Conservation (phyloP, 1,140 invertebrate genomes). For the Nasonia giraulti region DNA sequence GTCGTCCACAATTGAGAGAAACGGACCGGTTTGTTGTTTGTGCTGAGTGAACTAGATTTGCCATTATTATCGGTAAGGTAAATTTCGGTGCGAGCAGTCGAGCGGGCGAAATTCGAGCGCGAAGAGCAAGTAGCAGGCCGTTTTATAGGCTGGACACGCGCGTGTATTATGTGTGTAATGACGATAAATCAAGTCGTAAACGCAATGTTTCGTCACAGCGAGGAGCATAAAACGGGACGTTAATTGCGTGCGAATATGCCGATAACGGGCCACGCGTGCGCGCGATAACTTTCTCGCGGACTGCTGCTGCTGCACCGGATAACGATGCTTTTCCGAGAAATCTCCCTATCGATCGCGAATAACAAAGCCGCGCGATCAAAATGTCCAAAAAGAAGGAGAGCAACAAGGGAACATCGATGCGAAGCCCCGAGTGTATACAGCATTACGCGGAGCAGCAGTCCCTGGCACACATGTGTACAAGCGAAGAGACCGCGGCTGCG, state of each 20-base stretch:
- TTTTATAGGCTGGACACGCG: conserved; percentile 56
- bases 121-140: conserved; percentile 46
- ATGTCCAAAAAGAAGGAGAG: neutral
- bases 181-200: conserved; percentile 61
- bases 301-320: too few species aligned
- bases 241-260: conserved; percentile 65
- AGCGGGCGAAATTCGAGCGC: conserved; percentile 6
- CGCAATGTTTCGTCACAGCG: conserved; percentile 57
- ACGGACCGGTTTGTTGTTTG: neutral
- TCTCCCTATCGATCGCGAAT: neutral
- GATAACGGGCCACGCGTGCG: conserved; percentile 55
- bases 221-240: conserved; percentile 64
- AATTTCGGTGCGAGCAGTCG: neutral
- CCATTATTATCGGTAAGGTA: neutral
- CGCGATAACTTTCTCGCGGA: neutral
- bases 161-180: conserved; percentile 59
- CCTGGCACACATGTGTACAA: neutral
- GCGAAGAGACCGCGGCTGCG: conserved; percentile 48
- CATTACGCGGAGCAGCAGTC: neutral
- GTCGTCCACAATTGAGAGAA: neutral
- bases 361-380: neutral
- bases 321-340: neutral
- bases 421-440: neutral
- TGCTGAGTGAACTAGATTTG: neutral
- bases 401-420: neutral